A percentile compares a stretch with the other conserved stretches of the same genome.
These are phyloP conservation scores for Halocynthia aurantium DNA, from an alignment of 23 tunicate genomes.

Conservation along the genomic window DNA sequence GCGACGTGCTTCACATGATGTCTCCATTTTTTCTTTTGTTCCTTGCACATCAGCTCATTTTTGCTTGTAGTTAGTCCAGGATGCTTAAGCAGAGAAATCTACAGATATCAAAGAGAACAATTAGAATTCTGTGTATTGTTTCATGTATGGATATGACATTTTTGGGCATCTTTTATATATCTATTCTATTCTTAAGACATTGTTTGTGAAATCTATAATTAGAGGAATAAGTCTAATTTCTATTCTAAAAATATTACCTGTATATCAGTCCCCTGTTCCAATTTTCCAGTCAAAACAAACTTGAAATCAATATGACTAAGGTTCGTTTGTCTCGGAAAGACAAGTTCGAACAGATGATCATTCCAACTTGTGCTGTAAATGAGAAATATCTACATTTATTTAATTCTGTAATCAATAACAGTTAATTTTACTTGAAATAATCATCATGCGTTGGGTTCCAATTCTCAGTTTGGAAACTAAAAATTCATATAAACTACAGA, in stretches of 20 bases:
- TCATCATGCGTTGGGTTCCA: not conserved
- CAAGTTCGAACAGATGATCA: constrained; percentile 11
- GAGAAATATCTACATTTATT: not conserved
- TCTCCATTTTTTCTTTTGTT: constrained; percentile 4
- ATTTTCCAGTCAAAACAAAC: constrained; percentile 8
- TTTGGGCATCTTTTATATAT: too few species aligned
- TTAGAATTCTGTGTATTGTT: too few species aligned
- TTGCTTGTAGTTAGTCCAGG: constrained; percentile 8
- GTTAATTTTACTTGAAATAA: not conserved
- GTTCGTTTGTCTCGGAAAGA: constrained; percentile 12
- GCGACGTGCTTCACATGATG: not conserved
- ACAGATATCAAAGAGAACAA: not conserved
- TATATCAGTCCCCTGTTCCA: constrained; percentile 4
- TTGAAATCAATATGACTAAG: constrained; percentile 21
- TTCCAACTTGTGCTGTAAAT: not conserved
- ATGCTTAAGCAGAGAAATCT: constrained; percentile 12
- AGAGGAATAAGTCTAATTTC: not conserved
- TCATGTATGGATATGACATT: too few species aligned
- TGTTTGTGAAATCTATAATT: not conserved
- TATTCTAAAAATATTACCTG: not conserved
- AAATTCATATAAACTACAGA: too few species aligned
- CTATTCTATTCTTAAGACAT: not conserved
- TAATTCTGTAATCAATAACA: not conserved
- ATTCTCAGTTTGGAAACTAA: not conserved
- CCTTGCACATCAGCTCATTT: constrained; percentile 1